These are phyloP conservation scores for Thera obeliscata DNA, from an alignment of 2,888 invertebrate species.

Conservation along the genomic window DNA sequence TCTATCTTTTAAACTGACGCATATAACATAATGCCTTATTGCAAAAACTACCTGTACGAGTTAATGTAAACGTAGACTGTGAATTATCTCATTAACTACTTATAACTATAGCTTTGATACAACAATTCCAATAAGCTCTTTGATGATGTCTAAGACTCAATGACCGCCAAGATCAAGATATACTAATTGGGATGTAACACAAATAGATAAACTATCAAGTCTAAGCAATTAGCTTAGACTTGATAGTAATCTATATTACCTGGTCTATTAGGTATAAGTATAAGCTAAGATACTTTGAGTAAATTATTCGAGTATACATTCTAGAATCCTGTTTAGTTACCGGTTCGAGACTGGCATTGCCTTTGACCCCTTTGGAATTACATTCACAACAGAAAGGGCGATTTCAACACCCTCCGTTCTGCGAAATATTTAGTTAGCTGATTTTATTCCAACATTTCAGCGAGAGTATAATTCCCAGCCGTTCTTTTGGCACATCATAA, in stretches of 20 bases:
- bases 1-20: no score
- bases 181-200: neutral
- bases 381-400: constrained; percentile 29
- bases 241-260: neutral
- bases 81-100: no score
- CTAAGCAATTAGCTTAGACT: neutral
- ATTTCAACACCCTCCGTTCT: constrained; percentile 21
- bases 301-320: constrained; percentile 25
- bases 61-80: no score
- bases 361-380: constrained; percentile 35
- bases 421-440: constrained; percentile 15
- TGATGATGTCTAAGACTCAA: neutral
- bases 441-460: constrained; percentile 19
- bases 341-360: constrained; percentile 31
- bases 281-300: constrained; percentile 15
- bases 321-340: constrained; percentile 28
- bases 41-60: no score
- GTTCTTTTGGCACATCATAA: constrained; percentile 1
- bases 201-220: neutral
- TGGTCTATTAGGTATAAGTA: neutral
- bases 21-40: no score
- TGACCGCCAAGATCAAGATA: neutral
- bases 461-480: constrained; percentile 3
- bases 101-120: no score
- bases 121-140: neutral